A percentile compares a stretch with the other conserved stretches of the same genome.
These are phyloP conservation scores for Thermophis baileyi DNA, from an alignment of 2,113 vertebrate genomes.

Conservation along the genomic window DNA sequence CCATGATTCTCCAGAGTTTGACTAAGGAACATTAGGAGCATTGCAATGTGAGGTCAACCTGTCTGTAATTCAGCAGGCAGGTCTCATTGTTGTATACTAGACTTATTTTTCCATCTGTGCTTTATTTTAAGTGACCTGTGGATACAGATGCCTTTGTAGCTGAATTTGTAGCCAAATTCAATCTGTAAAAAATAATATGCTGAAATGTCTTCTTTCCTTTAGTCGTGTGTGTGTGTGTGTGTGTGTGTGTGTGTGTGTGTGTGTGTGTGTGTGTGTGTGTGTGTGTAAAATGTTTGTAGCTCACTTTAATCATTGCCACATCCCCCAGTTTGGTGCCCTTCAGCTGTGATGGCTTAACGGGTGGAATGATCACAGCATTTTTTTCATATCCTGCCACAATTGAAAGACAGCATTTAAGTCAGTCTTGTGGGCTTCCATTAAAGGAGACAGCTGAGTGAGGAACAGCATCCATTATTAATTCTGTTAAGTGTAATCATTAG, in stretches of 20 bases:
- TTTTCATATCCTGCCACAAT: not conserved
- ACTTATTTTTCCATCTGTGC: not conserved
- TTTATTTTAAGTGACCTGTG: not conserved
- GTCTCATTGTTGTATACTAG: not conserved
- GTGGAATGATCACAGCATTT: not conserved
- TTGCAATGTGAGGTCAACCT: not conserved
- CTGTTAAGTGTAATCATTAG: not conserved
- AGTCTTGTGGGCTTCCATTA: not conserved
- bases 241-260: no score
- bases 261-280: no score
- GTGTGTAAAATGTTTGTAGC: not conserved
- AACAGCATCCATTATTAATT: not conserved
- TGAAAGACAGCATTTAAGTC: not conserved
- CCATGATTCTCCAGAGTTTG: not conserved
- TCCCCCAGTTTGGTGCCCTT: not conserved
- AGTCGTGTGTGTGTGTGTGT: no score
- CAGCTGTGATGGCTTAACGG: not conserved
- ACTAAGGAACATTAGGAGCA: not conserved
- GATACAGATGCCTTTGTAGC: not conserved
- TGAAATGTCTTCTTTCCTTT: not conserved
- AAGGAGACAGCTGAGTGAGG: not conserved
- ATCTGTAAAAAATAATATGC: not conserved
- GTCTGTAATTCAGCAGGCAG: not conserved
- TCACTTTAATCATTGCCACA: not conserved
- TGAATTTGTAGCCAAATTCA: not conserved